Evolutionary conservation across 2,797 vertebrate species (phyloP), one percentile per base, ranked within the genome.

Genomic region (Pteropus rufus): DNA sequence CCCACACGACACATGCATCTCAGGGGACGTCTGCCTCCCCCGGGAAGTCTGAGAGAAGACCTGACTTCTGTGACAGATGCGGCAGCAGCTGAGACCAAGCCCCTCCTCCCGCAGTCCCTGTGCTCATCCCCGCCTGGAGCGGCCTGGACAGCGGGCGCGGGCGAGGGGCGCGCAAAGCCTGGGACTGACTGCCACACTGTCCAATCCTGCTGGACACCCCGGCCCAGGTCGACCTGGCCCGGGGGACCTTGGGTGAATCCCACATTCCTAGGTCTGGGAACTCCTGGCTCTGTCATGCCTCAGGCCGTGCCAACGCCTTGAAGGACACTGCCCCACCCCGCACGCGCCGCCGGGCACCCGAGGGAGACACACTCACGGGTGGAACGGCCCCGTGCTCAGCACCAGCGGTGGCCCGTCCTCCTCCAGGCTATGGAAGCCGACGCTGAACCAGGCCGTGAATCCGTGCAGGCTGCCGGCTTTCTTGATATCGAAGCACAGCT

Each of bases 361-460:
- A 36, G 60, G 31, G 29, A 31, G 7, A 8, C 39, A 23, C 72
- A 97, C 98, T 98, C 98, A 99, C 99, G 98, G 98, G 69, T 98
- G 98, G 84, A 98, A 95, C 0, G 99, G 99, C 49, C 99, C 99
- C 0, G 99, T 99, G 98, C 99, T 98, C 3, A 99, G 98, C 89
- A 97, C 85, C 88, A 97, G 95, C 82, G 94, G 97, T 0, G 98
- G 79, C 26, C 98, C 97, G 24, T 98, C 98, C n/a, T 97, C 97
- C 79, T 98, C 98, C 92, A 99, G 96, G 97, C 98, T 99, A 91
- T 98, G 97, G 18, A 99, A 99, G 31, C 96, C 64, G 24, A 98
- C 97, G 1, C 97, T 97, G 79, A 98, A 97, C 97, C 97, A 97
- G 96, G 99, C 98, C 0, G 99, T 98, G 95, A 99, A 99, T 18